Percentiles rank a stretch among this genome's conserved stretches.
phyloP scores from a whole-genome alignment of 1,140 invertebrate genomes.

The Tribolium castaneum region DNA sequence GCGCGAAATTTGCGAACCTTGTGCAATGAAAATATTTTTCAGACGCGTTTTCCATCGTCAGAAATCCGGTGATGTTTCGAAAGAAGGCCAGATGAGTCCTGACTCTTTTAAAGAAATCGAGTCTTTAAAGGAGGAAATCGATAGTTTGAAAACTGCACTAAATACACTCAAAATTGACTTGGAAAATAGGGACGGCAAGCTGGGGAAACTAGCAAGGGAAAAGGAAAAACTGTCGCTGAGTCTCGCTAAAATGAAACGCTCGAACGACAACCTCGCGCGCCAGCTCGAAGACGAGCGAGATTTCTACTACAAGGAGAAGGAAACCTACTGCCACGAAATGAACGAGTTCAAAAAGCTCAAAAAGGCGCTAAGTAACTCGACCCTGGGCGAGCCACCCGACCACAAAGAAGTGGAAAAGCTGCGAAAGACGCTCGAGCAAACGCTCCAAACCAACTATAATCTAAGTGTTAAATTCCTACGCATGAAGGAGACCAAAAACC shows the following conservation, averaged over 20 bases:
- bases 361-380: slow-evolving; percentile 46
- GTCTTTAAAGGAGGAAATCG: slow-evolving; percentile 57
- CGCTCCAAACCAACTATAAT: slow-evolving; percentile 63
- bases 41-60: slow-evolving; percentile 12
- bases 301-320: slow-evolving; percentile 62
- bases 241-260: slow-evolving; percentile 56
- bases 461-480: slow-evolving; percentile 63
- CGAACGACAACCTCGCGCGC: slow-evolving; percentile 56
- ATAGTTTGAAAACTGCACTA: slow-evolving; percentile 56
- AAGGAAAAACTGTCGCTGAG: slow-evolving; percentile 58
- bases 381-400: slow-evolving; percentile 39
- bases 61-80: neutral
- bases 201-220: slow-evolving; percentile 56
- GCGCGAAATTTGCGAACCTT: neutral
- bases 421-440: slow-evolving; percentile 59
- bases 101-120: slow-evolving; percentile 51
- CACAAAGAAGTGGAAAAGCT: slow-evolving; percentile 55
- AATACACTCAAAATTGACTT: slow-evolving; percentile 54
- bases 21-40: neutral
- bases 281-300: slow-evolving; percentile 61
- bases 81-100: neutral
- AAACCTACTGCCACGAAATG: slow-evolving; percentile 61
- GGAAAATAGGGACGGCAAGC: slow-evolving; percentile 56
- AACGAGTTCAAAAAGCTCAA: slow-evolving; percentile 59
- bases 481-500: slow-evolving; percentile 62